Conservation (phyloP, 2,113 vertebrate genomes). For the Hepsetus odoe region DNA sequence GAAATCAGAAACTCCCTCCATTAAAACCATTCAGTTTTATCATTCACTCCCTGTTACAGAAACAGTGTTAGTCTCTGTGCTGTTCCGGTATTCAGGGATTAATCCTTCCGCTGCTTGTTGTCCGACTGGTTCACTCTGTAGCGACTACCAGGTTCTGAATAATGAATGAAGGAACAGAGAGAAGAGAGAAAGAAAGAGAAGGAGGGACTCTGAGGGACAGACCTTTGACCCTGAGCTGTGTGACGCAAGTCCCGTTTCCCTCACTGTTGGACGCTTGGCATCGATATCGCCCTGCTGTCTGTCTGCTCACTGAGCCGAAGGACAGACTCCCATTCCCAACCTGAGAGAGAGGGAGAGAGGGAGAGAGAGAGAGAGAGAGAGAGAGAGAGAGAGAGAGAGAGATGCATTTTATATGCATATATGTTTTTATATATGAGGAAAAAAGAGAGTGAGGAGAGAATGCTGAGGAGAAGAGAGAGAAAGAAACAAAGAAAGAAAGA, state of each 20-base stretch:
- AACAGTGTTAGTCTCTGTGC: neutral
- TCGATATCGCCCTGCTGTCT: constrained; percentile 82
- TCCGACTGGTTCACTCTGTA: too few species aligned
- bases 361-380: constrained; percentile 21
- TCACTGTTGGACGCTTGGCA: constrained; percentile 88
- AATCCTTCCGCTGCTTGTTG: neutral
- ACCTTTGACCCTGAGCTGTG: constrained; percentile 90
- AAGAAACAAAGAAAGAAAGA: neutral
- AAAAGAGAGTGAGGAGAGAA: neutral
- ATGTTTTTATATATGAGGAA: neutral
- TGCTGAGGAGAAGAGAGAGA: neutral
- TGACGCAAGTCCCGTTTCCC: constrained; percentile 80
- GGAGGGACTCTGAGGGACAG: constrained; percentile 69
- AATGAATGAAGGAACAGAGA: neutral
- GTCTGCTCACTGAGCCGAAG: constrained; percentile 71
- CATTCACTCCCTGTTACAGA: neutral
- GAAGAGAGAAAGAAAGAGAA: neutral
- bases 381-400: neutral
- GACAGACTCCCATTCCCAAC: constrained; percentile 81
- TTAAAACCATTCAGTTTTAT: neutral
- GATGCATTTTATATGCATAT: too few species aligned
- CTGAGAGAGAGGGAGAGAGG: constrained; percentile 55
- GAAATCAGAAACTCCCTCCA: neutral
- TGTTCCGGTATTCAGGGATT: too few species aligned
- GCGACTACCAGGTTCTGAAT: neutral